Conservation (phyloP, 2,113 vertebrate genomes). For the Paratilapia polleni region DNA sequence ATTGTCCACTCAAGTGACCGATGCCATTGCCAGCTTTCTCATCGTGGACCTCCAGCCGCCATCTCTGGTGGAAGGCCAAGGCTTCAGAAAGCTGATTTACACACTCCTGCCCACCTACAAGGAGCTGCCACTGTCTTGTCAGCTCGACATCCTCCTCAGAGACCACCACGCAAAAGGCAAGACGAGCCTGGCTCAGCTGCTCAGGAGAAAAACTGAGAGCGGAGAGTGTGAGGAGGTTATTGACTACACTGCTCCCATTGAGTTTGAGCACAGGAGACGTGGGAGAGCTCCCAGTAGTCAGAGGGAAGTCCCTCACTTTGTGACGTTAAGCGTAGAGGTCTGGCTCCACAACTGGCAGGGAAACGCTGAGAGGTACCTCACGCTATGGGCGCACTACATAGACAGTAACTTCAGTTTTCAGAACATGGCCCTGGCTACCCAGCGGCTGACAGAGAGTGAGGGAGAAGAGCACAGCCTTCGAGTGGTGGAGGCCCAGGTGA, state of each 20-base stretch:
- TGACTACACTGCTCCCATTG: constrained; percentile 61
- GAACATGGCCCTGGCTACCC: constrained; percentile 72
- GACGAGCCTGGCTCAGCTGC: constrained; percentile 27
- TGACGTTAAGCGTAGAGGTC: constrained; percentile 75
- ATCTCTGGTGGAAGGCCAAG: constrained; percentile 74
- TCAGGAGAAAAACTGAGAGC: constrained; percentile 5
- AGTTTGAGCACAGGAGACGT: constrained; percentile 29
- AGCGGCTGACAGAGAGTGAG: constrained; percentile 36
- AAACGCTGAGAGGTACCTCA: constrained; percentile 66
- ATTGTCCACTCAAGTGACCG: constrained; percentile 51
- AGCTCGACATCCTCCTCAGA: constrained; percentile 65
- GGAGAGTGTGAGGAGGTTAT: neutral
- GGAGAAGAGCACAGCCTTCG: constrained; percentile 33
- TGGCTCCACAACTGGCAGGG: constrained; percentile 76
- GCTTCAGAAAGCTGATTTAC: constrained; percentile 77
- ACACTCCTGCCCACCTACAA: constrained; percentile 73
- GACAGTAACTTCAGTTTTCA: constrained; percentile 68
- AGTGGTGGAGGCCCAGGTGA: constrained; percentile 58
- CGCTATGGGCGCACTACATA: constrained; percentile 77
- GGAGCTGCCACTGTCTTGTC: constrained; percentile 61
- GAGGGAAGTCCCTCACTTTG: constrained; percentile 43
- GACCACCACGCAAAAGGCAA: constrained; percentile 56
- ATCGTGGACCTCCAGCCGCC: constrained; percentile 77
- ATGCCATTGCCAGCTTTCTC: constrained; percentile 76
- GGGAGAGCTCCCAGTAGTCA: neutral